Base-by-base conservation (phyloP, 2,797 vertebrate genomes). In the Hoplostethus mediterraneus region DNA sequence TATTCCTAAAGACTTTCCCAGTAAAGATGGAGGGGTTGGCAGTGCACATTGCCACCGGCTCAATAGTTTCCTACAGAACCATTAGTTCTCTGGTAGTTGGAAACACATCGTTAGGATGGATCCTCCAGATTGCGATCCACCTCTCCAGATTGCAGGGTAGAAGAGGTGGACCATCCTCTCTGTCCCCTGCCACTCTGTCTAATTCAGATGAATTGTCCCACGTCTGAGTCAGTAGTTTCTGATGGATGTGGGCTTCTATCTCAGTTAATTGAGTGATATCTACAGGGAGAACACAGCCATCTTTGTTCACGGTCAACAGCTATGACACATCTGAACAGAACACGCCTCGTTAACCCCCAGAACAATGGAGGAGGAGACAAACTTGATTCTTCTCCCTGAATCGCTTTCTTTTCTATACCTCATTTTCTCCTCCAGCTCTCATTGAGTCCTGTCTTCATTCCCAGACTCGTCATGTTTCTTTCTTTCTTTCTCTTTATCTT, bases 151-250 rank as follows among this genome's bases (percentile, higher is more conserved):
- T 67, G 62, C 61, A 51, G 30, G 31, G 13, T 14, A 25, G 31
- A 67, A 71, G 49, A 55, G 62, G 47, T 3, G 5, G 13, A 0
- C 13, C 58, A 28, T 51, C 40, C 52, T 67, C 74, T 77, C 65
- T 83, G 72, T 5, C 52, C 21, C 51, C 67, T 69, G 79, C 79
- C 82, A 79, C 59, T 69, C n/a, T 58, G 42, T 44, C 40, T 83
- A 85, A 90, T 71, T 53, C 71, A 85, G 85, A 92, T 81, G 56
- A 81, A 89, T 87, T 6, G 3, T 40, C 47, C 57, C 16, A 11
- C 2, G 14, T 67, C 70, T 62, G 36, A 25, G 38, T 71, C 52
- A 21, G 57, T 54, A 5, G 45, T 58, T 63, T 63, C 51, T 85
- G 84, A 83, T 83, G 56, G 77, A 81, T 86, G 65, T 49, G 16